These are phyloP conservation scores for Python bivittatus DNA, from an alignment of 2,113 vertebrate genomes.

Conservation along the genomic window DNA sequence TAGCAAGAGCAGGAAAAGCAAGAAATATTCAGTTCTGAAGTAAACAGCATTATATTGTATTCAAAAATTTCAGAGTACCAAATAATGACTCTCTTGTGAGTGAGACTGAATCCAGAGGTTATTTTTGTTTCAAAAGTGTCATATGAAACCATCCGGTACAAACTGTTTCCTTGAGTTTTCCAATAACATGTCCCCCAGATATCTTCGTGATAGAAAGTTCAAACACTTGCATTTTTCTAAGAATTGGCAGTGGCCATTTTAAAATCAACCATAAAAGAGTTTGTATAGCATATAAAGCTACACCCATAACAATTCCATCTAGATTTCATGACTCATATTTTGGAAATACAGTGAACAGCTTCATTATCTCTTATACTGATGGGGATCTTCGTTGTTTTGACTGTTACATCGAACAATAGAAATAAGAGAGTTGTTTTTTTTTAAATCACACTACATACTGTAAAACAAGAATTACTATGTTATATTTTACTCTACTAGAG, in stretches of 20 bases:
- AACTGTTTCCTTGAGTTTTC: not conserved
- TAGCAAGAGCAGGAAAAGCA: not conserved
- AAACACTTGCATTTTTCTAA: not conserved
- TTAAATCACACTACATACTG: not conserved
- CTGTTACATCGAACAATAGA: not conserved
- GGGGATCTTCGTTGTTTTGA: not conserved
- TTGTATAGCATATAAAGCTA: not conserved
- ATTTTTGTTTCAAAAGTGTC: not conserved
- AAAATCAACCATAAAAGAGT: not conserved
- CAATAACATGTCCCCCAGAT: conserved; percentile 9
- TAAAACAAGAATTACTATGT: not conserved
- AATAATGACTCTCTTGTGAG: not conserved
- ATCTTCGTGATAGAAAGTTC: not conserved
- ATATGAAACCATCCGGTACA: not conserved
- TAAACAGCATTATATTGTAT: not conserved
- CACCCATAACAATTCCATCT: not conserved
- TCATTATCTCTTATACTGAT: not conserved
- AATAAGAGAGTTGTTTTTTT: not conserved
- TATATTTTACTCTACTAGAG: not conserved
- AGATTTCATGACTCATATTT: not conserved
- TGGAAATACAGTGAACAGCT: not conserved
- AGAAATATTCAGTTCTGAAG: fast-evolving
- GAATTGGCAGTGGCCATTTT: not conserved
- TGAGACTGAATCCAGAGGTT: not conserved
- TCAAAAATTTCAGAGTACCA: not conserved